Evolutionary conservation across 2,797 vertebrate genomes (phyloP).

Genomic region (Hyperoplus lanceolatus): DNA sequence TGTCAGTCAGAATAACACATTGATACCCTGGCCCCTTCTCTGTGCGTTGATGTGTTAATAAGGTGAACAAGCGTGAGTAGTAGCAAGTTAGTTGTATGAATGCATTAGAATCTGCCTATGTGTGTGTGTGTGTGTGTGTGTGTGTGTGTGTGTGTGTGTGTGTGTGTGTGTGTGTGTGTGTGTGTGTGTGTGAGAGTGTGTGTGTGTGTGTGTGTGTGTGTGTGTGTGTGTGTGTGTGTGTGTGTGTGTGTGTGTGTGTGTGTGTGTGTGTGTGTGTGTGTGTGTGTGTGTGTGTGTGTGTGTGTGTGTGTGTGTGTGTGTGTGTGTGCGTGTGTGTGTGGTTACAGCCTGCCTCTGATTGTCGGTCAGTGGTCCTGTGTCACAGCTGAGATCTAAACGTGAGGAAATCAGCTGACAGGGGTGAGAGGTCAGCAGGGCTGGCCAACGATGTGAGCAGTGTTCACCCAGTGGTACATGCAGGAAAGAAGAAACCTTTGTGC

Average conservation of each 20-base stretch:
- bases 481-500: constrained; percentile 67
- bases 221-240: constrained; percentile 3
- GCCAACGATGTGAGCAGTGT: constrained; percentile 41
- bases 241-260: too few species aligned
- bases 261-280: too few species aligned
- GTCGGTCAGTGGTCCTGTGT: constrained; percentile 40
- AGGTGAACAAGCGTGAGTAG: background rate
- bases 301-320: constrained; percentile 7
- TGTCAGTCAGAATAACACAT: constrained; percentile 48
- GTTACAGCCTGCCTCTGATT: background rate
- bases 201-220: background rate
- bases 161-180: constrained; percentile 5
- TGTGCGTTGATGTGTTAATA: constrained; percentile 29
- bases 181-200: constrained; percentile 4
- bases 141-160: constrained; percentile 7
- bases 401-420: constrained; percentile 62
- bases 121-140: constrained; percentile 6
- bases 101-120: background rate
- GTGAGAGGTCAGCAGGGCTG: constrained; percentile 48
- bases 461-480: constrained; percentile 42
- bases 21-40: constrained; percentile 13
- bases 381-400: constrained; percentile 44
- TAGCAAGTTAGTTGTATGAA: background rate
- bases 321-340: constrained; percentile 1
- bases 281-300: constrained; percentile 5